Conservation (phyloP, 2,113 vertebrate species). For the Carettochelys insculpta region DNA sequence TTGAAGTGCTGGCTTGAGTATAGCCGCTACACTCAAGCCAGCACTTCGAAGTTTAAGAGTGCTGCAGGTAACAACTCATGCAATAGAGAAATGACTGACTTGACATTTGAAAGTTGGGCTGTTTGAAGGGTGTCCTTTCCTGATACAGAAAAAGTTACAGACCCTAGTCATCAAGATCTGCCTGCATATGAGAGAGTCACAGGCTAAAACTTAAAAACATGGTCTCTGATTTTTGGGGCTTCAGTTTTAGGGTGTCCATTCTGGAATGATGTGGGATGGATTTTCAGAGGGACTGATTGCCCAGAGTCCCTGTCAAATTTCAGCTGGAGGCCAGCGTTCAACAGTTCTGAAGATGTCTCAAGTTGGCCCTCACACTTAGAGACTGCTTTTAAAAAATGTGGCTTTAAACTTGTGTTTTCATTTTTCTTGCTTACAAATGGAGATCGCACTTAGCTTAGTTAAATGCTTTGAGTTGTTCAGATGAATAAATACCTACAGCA, state of each 20-base stretch:
- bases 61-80: no score
- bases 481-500: background rate
- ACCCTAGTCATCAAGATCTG: background rate
- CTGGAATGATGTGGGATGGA: conserved; percentile 24
- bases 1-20: no score
- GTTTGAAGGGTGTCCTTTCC: background rate
- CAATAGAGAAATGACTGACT: no score
- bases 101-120: background rate
- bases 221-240: background rate
- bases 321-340: background rate
- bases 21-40: no score
- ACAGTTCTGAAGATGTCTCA: background rate
- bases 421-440: background rate
- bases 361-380: background rate
- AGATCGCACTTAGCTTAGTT: background rate
- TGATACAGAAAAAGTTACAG: background rate
- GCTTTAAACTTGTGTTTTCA: background rate
- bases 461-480: background rate
- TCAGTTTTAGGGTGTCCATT: conserved; percentile 2
- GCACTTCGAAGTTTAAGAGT: no score
- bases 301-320: background rate
- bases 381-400: background rate
- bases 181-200: background rate
- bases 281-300: background rate
- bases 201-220: background rate